Evolutionary conservation across 2,797 vertebrate genomes (phyloP), one percentile per base, ranked within the genome.

Genomic region (Malurus splendens): DNA sequence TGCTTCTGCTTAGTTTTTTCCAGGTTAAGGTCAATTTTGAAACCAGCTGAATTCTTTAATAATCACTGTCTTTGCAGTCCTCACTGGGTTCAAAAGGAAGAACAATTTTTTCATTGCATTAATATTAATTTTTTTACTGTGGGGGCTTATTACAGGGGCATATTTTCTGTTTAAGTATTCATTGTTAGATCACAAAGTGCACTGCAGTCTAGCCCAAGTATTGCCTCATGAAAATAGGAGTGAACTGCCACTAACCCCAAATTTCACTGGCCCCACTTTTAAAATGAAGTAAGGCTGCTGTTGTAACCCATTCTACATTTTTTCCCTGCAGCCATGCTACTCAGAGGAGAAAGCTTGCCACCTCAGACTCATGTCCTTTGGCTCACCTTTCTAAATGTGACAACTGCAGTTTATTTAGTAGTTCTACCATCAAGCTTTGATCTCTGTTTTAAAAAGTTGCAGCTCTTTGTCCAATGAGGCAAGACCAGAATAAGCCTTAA

Each of bases 91-190:
- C 93, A 91, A 84, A 93, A 92, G 91, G 86, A 93, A 88, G 92
- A 94, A 92, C 85, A 16, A 27, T 65, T 92, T 95, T 87, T 95
- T 89, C 6, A 1, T 71, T 68, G 42, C 92, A 96, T 97, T 93
- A 96, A 97, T 96, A 96, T 97, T 96, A 94, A 95, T 94, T 86
- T 71, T 50, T 86, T 85, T 89, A 89, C 94, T 95, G 71, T 90
- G 94, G 92, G 93, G 95, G 84, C 88, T 95, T 93, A 80, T 93
- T 92, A 89, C 20, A 51, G 71, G 85, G 92, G 92, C 83, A 82
- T 90, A 86, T 83, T 94, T 94, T 94, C 95, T 94, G 41, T 88
- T 96, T 95, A 95, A 95, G 90, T 95, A 94, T 95, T 94, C 94
- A 93, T 82, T 57, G 81, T 88, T 82, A 65, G 83, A 92, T 81